A percentile compares a stretch with the other conserved stretches of the same genome.
Conservation (phyloP, 1,140 invertebrate genomes). For the Drosophila subpulchrella region DNA sequence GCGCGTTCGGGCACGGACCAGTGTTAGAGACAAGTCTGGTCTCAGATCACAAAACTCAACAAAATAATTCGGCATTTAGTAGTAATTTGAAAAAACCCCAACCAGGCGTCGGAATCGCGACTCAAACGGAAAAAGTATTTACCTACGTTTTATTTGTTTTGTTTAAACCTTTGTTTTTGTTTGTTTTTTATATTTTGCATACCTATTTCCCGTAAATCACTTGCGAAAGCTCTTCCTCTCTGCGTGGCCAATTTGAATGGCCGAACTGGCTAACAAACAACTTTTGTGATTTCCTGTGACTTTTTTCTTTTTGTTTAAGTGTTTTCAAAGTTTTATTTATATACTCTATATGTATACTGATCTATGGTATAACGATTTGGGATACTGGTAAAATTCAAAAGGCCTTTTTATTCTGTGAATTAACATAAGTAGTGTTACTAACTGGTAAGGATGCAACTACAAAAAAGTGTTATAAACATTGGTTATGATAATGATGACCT, state of each 20-base stretch:
- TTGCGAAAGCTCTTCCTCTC: conserved; percentile 6
- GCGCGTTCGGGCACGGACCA: conserved; percentile 71
- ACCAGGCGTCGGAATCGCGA: conserved; percentile 33
- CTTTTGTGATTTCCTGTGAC: conserved; percentile 7
- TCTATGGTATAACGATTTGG: background rate
- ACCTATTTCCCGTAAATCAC: background rate
- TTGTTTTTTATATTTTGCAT: conserved; percentile 2
- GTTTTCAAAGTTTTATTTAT: background rate
- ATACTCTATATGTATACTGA: background rate
- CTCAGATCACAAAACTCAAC: conserved; percentile 28
- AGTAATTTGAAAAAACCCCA: background rate
- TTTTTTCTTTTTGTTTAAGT: background rate
- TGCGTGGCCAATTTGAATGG: conserved; percentile 4
- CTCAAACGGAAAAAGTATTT: conserved; percentile 28
- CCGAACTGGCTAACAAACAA: background rate
- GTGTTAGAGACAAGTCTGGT: conserved; percentile 36
- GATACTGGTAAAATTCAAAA: background rate
- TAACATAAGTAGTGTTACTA: background rate
- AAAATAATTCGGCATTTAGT: conserved; percentile 11
- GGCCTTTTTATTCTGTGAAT: background rate
- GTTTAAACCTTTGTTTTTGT: conserved; percentile 6
- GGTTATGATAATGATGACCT: background rate
- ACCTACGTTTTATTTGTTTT: background rate
- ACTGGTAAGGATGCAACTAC: background rate
- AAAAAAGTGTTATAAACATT: background rate